Conservation (phyloP, 2,888 invertebrate species). For the Gnatocerus cornutus region DNA sequence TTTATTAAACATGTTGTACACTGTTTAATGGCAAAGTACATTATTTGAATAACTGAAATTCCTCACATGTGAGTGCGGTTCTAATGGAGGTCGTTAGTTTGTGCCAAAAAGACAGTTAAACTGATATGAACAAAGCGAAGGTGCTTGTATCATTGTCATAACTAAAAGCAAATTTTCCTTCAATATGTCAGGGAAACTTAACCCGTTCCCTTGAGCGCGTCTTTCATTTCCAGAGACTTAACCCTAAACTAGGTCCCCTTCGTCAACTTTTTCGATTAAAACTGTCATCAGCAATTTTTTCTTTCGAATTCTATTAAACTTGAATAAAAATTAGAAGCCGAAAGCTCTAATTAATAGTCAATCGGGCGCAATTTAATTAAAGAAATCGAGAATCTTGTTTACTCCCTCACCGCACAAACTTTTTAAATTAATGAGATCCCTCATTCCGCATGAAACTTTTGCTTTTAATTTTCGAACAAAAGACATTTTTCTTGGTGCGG, state of each 20-base stretch:
- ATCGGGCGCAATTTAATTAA: slow-evolving; percentile 39
- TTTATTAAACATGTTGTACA: not conserved
- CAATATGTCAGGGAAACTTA: no score
- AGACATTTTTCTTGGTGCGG: slow-evolving; percentile 37
- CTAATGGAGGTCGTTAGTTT: no score
- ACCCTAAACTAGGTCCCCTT: not conserved
- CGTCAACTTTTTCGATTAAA: slow-evolving; percentile 6
- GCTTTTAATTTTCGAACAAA: slow-evolving; percentile 43
- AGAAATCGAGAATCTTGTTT: slow-evolving; percentile 40
- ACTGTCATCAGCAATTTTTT: not conserved
- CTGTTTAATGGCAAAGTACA: not conserved
- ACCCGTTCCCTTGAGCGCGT: no score
- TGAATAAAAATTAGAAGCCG: slow-evolving; percentile 22
- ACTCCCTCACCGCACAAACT: slow-evolving; percentile 27
- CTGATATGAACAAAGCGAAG: no score
- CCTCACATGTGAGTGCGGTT: no score
- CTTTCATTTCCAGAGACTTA: not conserved
- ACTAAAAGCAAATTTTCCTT: no score
- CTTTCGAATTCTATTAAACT: slow-evolving; percentile 15
- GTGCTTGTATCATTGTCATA: no score
- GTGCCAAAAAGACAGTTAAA: no score
- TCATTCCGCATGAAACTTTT: slow-evolving; percentile 37
- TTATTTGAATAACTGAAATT: no score
- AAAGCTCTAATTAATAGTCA: slow-evolving; percentile 37
- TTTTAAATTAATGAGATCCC: slow-evolving; percentile 45